Conservation (phyloP, 2,797 vertebrate species). For the Potorous gilbertii region DNA sequence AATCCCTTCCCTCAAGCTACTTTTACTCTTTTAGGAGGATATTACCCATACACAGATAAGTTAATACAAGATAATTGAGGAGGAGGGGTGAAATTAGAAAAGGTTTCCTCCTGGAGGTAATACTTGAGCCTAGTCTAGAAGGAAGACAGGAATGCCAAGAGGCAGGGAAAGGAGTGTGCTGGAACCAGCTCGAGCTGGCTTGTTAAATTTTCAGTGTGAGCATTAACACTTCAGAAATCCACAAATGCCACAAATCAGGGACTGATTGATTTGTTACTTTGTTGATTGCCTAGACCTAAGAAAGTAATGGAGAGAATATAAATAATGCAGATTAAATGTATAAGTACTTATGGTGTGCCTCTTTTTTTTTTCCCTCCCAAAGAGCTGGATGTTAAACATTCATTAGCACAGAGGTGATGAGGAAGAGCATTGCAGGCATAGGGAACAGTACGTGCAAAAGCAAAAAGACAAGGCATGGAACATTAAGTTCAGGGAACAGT, state of each 20-base stretch:
- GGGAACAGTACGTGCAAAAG: no score
- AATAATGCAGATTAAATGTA: not conserved
- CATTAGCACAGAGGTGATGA: no score
- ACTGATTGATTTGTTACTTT: not conserved
- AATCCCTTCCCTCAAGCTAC: not conserved
- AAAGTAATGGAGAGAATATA: not conserved
- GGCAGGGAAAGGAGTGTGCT: not conserved
- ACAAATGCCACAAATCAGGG: not conserved
- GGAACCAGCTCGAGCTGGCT: not conserved
- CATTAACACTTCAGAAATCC: not conserved
- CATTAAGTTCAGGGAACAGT: no score
- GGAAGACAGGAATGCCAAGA: not conserved
- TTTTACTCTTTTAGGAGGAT: not conserved
- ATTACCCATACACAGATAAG: not conserved
- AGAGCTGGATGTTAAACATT: no score
- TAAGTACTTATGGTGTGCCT: no score
- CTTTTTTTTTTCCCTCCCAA: no score
- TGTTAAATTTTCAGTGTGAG: not conserved
- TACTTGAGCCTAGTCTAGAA: not conserved
- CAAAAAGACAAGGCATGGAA: not conserved
- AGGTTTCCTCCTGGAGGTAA: not conserved
- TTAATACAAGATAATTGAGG: not conserved
- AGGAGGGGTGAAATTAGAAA: not conserved
- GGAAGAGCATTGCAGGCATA: no score
- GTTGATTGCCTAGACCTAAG: not conserved